Conservation (phyloP, 64 coral and sea anemone genomes). For the Montipora cactus region DNA sequence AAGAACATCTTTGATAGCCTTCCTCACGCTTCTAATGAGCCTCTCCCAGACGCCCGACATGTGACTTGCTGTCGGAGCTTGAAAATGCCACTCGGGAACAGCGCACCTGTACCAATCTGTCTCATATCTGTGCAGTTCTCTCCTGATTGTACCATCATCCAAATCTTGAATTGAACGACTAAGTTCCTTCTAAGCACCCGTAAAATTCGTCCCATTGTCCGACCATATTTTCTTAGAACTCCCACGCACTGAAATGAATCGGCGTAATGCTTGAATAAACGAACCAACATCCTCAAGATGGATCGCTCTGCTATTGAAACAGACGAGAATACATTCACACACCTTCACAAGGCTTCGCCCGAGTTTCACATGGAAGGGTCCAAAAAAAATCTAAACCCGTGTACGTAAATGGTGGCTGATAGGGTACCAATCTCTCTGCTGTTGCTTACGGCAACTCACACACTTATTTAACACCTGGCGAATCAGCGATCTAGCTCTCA, state of each 20-base stretch:
- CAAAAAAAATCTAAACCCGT: constrained; percentile 53
- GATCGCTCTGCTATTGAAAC: constrained; percentile 42
- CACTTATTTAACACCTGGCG: neutral
- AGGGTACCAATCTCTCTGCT: constrained; percentile 42
- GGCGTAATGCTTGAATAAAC: constrained; percentile 24
- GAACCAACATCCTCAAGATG: constrained; percentile 58
- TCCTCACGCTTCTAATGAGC: constrained; percentile 55
- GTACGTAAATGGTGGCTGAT: constrained; percentile 50
- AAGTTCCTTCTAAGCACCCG: constrained; percentile 35
- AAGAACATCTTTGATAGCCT: constrained; percentile 40
- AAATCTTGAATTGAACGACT: neutral
- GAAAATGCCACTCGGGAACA: constrained; percentile 44
- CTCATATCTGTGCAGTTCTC: constrained; percentile 15
- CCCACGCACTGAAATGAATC: constrained; percentile 46
- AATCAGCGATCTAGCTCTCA: constrained; percentile 27
- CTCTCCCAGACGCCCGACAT: constrained; percentile 72
- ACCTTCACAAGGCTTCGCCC: constrained; percentile 8
- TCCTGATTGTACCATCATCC: constrained; percentile 26
- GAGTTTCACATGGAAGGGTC: constrained; percentile 53
- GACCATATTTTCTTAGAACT: constrained; percentile 30
- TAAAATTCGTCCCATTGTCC: constrained; percentile 49
- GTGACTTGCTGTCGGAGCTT: constrained; percentile 61
- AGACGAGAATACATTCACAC: constrained; percentile 55
- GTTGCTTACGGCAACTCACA: constrained; percentile 47
- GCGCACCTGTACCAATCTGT: constrained; percentile 32